Evolutionary conservation across 1,140 invertebrate genomes (phyloP), one percentile per base, ranked within the genome.

Genomic region (Rhagoletis pomonella): DNA sequence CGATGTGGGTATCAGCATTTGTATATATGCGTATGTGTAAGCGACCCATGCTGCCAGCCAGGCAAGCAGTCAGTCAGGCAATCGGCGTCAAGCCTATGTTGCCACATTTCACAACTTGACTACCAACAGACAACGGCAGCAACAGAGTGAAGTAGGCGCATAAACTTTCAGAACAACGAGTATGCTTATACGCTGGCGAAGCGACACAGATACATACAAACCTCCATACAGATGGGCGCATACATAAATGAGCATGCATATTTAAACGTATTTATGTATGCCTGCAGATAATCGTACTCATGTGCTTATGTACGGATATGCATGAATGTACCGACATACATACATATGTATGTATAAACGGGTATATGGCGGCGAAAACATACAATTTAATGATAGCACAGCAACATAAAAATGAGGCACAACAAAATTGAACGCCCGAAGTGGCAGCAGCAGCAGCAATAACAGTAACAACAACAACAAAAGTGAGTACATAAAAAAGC

Each of bases 141-240:
- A 73, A 47, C 84, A 42, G 29, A 86, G 84, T 86, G 59, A 86
- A 86, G 50, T 86, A 64, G 58, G 60, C 84, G 17, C 59, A 86
- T 19, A 81, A 73, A 81, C 73, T 81, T 81, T 81, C 39, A 50
- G 73, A 81, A 81, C 73, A 81, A 50, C 73, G 73, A 81, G 67
- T 47, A 44, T 47, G 44, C 42, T 47, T 17, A 7, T 55, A 19
- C 47, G 44, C 17, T 77, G 10, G 19, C 42, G n/a, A 55, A 55
- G n/a, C 17, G 47, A 55, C 47, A 81, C 3, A 19, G 12, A 19
- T 19, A 19, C 47, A 12, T 55, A 77, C n/a, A 67, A 10, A 29
- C 3, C 2, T 19, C 29, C 29, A 67, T 4, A 73, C 42, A 73
- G 17, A 73, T 73, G 67, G 17, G 67, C 14, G 44, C 17, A 73